phyloP scores from a whole-genome alignment of 2,888 invertebrate species.

The Itoplectis maculator region DNA sequence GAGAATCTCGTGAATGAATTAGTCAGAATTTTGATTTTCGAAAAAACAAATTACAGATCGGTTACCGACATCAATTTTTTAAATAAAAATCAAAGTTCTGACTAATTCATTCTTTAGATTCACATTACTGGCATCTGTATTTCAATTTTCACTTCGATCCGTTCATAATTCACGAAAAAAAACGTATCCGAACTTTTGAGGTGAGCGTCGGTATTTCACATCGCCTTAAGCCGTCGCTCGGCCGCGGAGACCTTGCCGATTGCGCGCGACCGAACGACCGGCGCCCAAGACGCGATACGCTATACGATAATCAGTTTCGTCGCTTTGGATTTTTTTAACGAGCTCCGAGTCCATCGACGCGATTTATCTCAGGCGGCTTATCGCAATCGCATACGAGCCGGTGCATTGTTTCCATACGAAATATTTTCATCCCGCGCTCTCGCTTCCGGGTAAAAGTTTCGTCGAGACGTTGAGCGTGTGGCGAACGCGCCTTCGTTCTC shows the following conservation, averaged over 20 bases:
- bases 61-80: no score
- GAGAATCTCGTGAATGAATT: no score
- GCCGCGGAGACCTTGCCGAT: slow-evolving; percentile 46
- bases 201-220: no score
- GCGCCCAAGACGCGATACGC: slow-evolving; percentile 27
- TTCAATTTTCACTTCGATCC: no score
- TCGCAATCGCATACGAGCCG: slow-evolving; percentile 7
- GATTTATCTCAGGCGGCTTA: background rate
- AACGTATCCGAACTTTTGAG: no score
- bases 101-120: no score
- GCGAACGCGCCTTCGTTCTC: slow-evolving; percentile 13
- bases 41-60: no score
- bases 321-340: background rate
- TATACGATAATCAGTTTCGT: slow-evolving; percentile 35
- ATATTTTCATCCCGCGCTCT: slow-evolving; percentile 33
- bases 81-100: no score
- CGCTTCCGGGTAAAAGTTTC: slow-evolving; percentile 54
- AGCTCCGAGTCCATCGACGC: background rate
- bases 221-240: slow-evolving; percentile 24
- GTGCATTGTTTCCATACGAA: slow-evolving; percentile 35
- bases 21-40: no score
- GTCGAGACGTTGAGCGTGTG: slow-evolving; percentile 12
- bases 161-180: no score
- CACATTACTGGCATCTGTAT: no score
- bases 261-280: slow-evolving; percentile 17